Conservation (phyloP, 2,113 vertebrate species). For the Scomber colias region DNA sequence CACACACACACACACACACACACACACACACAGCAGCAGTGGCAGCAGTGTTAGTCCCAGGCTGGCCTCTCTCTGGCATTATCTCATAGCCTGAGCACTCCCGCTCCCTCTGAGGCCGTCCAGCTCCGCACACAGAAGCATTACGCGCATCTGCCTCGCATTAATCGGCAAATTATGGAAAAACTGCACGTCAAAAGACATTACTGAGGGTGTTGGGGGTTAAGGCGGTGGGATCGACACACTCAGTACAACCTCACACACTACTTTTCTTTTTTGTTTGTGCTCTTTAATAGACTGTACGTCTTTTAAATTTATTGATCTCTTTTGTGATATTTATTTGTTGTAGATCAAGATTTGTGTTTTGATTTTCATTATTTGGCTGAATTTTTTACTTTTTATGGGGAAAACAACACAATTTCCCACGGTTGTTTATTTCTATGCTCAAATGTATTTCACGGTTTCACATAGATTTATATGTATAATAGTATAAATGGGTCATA, state of each 20-base stretch:
- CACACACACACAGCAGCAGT: slow-evolving; percentile 37
- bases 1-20: slow-evolving; percentile 24
- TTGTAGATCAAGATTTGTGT: not conserved
- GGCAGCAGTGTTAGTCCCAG: slow-evolving; percentile 64
- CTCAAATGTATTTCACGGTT: not conserved
- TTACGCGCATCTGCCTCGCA: slow-evolving; percentile 84
- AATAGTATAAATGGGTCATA: slow-evolving; percentile 12
- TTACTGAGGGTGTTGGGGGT: slow-evolving; percentile 23
- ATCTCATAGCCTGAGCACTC: slow-evolving; percentile 85
- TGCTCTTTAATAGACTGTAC: too few relatives aligned
- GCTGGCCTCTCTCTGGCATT: slow-evolving; percentile 78
- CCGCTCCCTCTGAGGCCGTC: slow-evolving; percentile 64
- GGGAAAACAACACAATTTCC: not conserved
- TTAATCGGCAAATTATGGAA: slow-evolving; percentile 82
- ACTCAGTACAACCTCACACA: not conserved
- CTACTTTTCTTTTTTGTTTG: not conserved
- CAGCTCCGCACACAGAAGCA: slow-evolving; percentile 77
- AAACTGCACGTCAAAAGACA: slow-evolving; percentile 74
- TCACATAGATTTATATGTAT: not conserved
- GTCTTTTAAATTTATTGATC: not conserved
- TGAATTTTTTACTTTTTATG: not conserved
- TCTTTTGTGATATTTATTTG: not conserved
- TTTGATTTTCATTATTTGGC: not conserved
- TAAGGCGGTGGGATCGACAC: not conserved
- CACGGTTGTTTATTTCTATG: not conserved